These are phyloP conservation scores for Choloepus didactylus DNA, from an alignment of 2,797 vertebrate species.

Conservation along the genomic window DNA sequence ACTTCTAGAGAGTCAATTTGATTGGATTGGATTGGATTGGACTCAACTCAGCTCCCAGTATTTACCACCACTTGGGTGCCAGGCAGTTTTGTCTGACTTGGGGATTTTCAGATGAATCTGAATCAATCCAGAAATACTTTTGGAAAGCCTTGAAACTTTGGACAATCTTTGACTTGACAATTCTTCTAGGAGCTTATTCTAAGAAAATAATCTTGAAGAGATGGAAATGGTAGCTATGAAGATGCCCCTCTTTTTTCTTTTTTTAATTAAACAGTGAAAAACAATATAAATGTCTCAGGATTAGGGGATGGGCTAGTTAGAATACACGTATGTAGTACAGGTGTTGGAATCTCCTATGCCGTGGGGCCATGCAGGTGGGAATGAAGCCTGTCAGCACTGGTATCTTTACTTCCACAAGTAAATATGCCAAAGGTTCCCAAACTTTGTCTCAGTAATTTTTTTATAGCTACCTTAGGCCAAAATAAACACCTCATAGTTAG, in stretches of 20 bases:
- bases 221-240: background rate
- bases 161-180: constrained; percentile 8
- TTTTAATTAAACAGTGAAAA: constrained; percentile 37
- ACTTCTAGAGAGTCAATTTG: background rate
- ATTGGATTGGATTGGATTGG: background rate
- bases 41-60: background rate
- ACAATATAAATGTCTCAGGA: background rate
- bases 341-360: background rate
- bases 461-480: background rate
- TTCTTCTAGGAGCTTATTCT: constrained; percentile 42
- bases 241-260: constrained; percentile 28
- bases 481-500: constrained; percentile 23
- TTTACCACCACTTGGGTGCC: background rate
- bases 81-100: background rate
- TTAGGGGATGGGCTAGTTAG: background rate
- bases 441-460: background rate
- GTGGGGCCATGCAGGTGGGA: background rate
- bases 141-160: constrained; percentile 1
- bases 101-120: background rate
- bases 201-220: background rate
- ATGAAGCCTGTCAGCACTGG: background rate
- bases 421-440: background rate
- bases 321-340: background rate
- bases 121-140: constrained; percentile 57
- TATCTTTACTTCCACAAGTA: background rate